Evolutionary conservation across 2,888 invertebrate genomes (phyloP), one percentile per base, ranked within the genome.

Genomic region (Pherbina coryleti): DNA sequence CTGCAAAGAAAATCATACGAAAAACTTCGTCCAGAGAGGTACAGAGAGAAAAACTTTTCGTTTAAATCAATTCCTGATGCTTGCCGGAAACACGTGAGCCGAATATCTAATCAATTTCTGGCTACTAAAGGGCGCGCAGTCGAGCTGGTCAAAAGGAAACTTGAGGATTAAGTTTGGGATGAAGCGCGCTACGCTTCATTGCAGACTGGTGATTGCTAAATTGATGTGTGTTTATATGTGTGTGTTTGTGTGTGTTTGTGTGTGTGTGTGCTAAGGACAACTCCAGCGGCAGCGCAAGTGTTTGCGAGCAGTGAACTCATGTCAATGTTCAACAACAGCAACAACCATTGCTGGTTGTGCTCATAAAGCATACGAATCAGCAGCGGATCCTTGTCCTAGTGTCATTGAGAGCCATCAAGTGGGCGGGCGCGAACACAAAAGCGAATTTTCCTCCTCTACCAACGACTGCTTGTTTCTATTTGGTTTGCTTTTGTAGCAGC

Each of bases 41-140:
- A 17, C n/a, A 17, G 19, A 34, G n/a, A 11, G 57, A 37, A 34
- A 55, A 60, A 19, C 60, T 44, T 72, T 72, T 28, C 57, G 57
- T 72, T 72, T 72, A 72, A 72, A 72, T 72, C 72, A 72, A 72
- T 72, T 72, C 72, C 17, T 57, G 72, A 72, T 60, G 72, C 72
- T 72, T 37, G 72, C 37, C 53, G 60, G 22, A 14, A 37, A 44
- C 60, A 72, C 72, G 72, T 60, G 72, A 57, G 37, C 11, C 7
- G 72, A 72, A 72, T 72, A 34, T 34, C 37, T 72, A 57, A 72
- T 57, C 72, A 60, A 57, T 57, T 57, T 9, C 22, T 64, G 22
- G 49, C 22, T 17, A 17, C 49, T 28, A 28, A 25, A 17, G 44
- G 53, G n/a, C n/a, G n/a, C 28, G 44, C 7, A 25, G 69, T 17